Base-by-base conservation (phyloP, 2,888 invertebrate species). In the Heliconius sara region DNA sequence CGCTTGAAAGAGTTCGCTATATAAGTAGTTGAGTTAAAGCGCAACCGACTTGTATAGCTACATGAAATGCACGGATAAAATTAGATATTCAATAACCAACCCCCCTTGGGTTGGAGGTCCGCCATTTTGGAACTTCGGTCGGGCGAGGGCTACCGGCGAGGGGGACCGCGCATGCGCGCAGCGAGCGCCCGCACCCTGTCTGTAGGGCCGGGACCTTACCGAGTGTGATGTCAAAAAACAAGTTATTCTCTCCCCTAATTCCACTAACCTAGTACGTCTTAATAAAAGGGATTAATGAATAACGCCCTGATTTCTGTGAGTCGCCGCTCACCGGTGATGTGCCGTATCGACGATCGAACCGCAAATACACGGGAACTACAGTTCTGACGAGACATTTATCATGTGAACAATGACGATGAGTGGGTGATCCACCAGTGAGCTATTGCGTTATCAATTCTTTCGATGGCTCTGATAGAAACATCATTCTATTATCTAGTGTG, bases 161-260 rank as follows among this genome's bases (percentile, higher is more conserved):
- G 94, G 94, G 94, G 91, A 87, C 78, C 88, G 88, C 94, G 95
- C 95, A 94, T 93, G 95, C 95, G 95, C 87, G 88, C 76, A 83
- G 83, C 83, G 81, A 83, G 87, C 88, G 88, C 93, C 94, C 94
- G 94, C 94, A 93, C 95, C 95, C 94, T 90, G 88, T 85, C 85
- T 86, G 88, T 88, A 89, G 91, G 91, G 93, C 92, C 90, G 92
- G 92, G 93, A 92, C 90, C 90, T 92, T 90, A 88, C 88, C 88
- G 85, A 92, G 89, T 91, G 90, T 90, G 90, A 93, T 94, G 94
- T 94, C 94, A 94, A 94, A 95, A 93, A 94, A 95, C 94, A 93
- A 92, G 92, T 94, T 94, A 94, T 93, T 93, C 91, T 91, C 88
- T 93, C 92, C 94, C 92, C 90, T 92, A 89, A 93, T 91, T 90